Percentiles rank a stretch among this genome's conserved stretches.
Evolutionary conservation across 2,797 vertebrate genomes (phyloP).

Genomic region (Numenius phaeopus): DNA sequence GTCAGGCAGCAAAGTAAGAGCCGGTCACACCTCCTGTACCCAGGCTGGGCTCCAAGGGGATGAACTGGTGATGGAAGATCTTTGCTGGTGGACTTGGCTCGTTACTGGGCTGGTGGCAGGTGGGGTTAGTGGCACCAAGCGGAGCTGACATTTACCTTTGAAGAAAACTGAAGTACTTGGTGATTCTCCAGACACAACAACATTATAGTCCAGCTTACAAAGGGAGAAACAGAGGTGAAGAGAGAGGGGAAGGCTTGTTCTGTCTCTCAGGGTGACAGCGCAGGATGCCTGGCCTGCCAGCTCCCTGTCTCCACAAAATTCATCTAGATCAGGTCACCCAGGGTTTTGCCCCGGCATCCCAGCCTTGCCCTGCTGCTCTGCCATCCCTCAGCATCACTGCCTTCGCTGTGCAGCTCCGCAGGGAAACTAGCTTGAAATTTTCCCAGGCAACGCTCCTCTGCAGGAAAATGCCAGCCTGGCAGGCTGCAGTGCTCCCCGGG

Average conservation of each 20-base stretch:
- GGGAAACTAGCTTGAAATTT: fast-evolving
- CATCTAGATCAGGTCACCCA: background rate
- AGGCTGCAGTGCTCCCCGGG: background rate
- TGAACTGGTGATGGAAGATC: background rate
- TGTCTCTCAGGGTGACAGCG: background rate
- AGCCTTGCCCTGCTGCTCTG: background rate
- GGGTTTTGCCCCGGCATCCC: background rate
- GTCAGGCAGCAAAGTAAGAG: background rate
- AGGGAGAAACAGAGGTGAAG: background rate
- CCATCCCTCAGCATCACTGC: fast-evolving
- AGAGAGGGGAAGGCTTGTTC: background rate
- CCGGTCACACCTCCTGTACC: background rate
- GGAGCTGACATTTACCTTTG: background rate
- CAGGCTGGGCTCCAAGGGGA: background rate
- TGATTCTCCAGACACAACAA: background rate
- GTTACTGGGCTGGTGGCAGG: background rate
- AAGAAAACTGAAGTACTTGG: background rate
- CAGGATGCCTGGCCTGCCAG: background rate
- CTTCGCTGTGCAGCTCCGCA: fast-evolving
- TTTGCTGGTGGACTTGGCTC: background rate
- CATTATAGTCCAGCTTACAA: background rate
- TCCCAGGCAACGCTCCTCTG: fast-evolving
- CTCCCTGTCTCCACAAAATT: background rate
- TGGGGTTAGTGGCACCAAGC: background rate
- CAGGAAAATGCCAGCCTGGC: background rate